These are phyloP conservation scores for Trachelus iudaicus DNA, from an alignment of 2,888 invertebrate species.

Conservation along the genomic window DNA sequence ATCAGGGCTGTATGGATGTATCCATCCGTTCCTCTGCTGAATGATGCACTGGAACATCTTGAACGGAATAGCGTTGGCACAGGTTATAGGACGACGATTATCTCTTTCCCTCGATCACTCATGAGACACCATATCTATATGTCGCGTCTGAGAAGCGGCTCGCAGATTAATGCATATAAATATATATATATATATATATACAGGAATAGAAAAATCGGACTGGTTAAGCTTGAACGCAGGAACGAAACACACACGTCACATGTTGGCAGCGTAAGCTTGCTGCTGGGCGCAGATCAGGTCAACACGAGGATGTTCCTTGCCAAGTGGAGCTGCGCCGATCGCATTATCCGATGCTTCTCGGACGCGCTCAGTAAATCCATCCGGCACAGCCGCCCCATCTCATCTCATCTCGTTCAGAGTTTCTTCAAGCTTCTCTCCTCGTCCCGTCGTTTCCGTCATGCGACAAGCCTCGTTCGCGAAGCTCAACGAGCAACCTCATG, in stretches of 20 bases:
- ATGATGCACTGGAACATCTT: constrained; percentile 86
- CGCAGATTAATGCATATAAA: not conserved
- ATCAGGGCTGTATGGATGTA: constrained; percentile 77
- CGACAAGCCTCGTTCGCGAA: not conserved
- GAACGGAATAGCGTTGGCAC: constrained; percentile 2
- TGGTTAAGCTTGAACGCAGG: not conserved
- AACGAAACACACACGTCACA: not conserved
- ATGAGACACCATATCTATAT: not conserved
- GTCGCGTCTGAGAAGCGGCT: too few species aligned
- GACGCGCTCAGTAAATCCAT: not conserved
- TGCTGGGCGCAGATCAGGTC: constrained; percentile 4
- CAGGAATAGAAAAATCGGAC: not conserved
- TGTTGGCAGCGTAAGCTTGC: constrained; percentile 7
- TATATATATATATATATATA: not conserved
- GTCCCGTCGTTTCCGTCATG: not conserved
- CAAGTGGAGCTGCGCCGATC: constrained; percentile 2
- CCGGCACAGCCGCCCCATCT: constrained; percentile 11
- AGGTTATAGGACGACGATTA: not conserved
- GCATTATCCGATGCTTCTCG: constrained; percentile 1
- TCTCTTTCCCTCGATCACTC: not conserved
- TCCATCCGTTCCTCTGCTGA: constrained; percentile 83
- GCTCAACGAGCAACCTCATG: not conserved
- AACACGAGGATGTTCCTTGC: not conserved
- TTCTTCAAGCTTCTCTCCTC: not conserved
- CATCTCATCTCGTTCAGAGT: not conserved